Conservation (phyloP, 2,113 vertebrate species). For the Hypanus sabinus region DNA sequence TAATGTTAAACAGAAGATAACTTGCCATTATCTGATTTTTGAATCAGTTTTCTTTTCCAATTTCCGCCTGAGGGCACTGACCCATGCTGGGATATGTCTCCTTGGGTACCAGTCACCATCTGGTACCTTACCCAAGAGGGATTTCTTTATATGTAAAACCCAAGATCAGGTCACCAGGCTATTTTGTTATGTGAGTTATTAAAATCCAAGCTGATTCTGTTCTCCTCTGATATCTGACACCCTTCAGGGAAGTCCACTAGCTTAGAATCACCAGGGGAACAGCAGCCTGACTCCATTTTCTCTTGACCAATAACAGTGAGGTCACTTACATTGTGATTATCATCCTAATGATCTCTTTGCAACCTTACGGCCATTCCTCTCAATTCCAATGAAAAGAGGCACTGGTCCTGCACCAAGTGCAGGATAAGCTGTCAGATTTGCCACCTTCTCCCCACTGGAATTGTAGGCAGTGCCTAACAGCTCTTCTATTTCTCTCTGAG, state of each 20-base stretch:
- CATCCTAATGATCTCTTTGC: no score
- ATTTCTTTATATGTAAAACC: neutral
- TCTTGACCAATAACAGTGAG: neutral
- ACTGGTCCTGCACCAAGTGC: no score
- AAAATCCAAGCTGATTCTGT: neutral
- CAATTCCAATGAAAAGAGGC: no score
- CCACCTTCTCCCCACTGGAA: no score
- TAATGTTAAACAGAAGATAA: slow-evolving; percentile 21
- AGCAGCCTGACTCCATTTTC: neutral
- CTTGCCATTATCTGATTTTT: slow-evolving; percentile 11
- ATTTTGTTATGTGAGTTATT: neutral
- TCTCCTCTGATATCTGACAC: neutral
- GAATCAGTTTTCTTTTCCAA: neutral
- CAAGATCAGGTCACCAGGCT: neutral
- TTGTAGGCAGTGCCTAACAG: no score
- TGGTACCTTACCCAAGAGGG: neutral
- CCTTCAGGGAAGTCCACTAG: neutral
- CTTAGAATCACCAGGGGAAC: neutral
- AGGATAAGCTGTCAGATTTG: no score
- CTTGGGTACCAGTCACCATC: neutral
- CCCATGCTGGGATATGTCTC: neutral
- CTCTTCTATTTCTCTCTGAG: no score
- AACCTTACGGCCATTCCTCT: no score
- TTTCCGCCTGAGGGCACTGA: neutral
- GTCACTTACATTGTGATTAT: neutral